Percentiles rank a stretch among this genome's conserved stretches.
phyloP scores from a whole-genome alignment of 1,140 invertebrate genomes.

The Brachionus asplanchnoidis region DNA sequence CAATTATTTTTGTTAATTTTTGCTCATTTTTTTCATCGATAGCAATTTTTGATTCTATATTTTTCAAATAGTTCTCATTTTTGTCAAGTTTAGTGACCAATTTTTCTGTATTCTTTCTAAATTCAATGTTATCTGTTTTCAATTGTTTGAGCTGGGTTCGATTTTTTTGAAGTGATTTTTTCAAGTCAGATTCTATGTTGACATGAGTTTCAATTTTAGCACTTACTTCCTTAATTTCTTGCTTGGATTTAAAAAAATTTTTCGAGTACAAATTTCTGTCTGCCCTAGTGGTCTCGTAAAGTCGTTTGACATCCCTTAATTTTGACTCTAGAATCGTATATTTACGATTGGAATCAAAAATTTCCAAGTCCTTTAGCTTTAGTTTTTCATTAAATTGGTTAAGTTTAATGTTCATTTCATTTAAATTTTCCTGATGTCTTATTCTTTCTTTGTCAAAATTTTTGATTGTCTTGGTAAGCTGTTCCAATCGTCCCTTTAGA shows the following conservation, averaged over 20 bases:
- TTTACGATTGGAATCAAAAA: background rate
- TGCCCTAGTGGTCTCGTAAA: background rate
- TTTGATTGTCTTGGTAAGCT: background rate
- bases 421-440: background rate
- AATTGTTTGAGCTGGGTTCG: background rate
- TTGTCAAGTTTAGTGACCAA: constrained; percentile 8
- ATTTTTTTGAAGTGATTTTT: constrained; percentile 12
- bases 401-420: background rate
- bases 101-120: constrained; percentile 21
- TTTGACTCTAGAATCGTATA: background rate
- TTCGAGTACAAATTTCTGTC: constrained; percentile 25
- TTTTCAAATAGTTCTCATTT: background rate
- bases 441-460: constrained; percentile 30
- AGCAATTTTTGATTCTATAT: background rate
- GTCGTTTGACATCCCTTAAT: background rate
- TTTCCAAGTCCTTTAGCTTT: constrained; percentile 5
- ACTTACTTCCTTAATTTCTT: background rate
- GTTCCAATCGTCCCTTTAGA: background rate
- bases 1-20: constrained; percentile 12
- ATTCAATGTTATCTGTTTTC: background rate
- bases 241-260: constrained; percentile 18
- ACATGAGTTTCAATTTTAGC: background rate
- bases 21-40: background rate
- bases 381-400: background rate
- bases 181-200: background rate